Conservation (phyloP, 35 echinoderm and acorn worm genomes). For the Amphiura filiformis region DNA sequence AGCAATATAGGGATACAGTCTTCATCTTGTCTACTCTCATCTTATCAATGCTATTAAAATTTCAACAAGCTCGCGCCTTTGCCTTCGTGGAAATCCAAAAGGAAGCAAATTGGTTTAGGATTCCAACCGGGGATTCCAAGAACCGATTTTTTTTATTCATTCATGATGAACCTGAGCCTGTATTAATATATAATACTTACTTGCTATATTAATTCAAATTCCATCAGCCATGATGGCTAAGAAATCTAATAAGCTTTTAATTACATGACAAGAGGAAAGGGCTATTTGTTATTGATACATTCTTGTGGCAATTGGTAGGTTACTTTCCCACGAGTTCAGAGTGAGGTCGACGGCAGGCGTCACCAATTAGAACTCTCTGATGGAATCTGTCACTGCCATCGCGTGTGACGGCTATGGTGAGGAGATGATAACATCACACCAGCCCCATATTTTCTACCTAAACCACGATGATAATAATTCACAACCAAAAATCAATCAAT, state of each 20-base stretch:
- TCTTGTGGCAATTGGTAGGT: constrained; percentile 5
- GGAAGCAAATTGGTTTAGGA: too few relatives aligned
- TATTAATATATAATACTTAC: too few relatives aligned
- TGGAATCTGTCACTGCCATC: constrained; percentile 5
- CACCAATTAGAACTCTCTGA: neutral
- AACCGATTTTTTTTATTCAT: neutral
- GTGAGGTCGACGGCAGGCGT: neutral
- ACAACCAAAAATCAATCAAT: neutral
- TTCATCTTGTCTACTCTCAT: too few relatives aligned
- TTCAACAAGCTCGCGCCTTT: too few relatives aligned
- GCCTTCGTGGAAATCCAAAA: too few relatives aligned
- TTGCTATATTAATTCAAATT: too few relatives aligned
- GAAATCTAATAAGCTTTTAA: constrained; percentile 2
- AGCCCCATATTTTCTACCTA: neutral
- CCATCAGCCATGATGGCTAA: too few relatives aligned
- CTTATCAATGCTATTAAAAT: too few relatives aligned
- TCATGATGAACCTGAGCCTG: neutral
- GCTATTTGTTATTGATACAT: neutral
- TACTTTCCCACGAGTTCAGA: constrained; percentile 6
- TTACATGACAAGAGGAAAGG: constrained; percentile 1
- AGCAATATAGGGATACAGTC: too few relatives aligned
- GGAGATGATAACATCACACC: neutral
- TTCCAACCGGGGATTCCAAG: neutral
- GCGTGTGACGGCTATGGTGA: neutral
- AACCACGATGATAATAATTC: too few relatives aligned